phyloP scores from a whole-genome alignment of 2,797 vertebrate genomes.

The Arvicola amphibius region DNA sequence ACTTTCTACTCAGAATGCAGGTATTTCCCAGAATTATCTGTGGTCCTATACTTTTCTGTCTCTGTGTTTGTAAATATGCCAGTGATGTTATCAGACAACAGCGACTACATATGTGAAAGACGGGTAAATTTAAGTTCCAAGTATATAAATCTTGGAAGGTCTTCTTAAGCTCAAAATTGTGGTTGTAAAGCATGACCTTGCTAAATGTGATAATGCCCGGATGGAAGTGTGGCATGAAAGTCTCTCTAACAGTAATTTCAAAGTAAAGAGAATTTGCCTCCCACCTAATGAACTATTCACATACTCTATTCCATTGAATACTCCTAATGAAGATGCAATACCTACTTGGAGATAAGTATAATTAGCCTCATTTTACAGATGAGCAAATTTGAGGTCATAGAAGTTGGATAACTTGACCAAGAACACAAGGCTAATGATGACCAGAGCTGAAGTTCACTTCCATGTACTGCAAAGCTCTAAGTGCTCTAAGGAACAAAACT shows the following conservation, averaged over 20 bases:
- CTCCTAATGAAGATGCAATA: conserved; percentile 23
- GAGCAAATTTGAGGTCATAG: conserved; percentile 14
- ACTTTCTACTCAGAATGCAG: conserved; percentile 11
- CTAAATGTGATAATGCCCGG: neutral
- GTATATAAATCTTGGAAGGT: neutral
- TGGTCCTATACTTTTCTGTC: neutral
- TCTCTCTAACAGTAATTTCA: neutral
- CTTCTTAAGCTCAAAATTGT: neutral
- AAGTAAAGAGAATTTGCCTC: neutral
- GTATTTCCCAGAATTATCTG: neutral
- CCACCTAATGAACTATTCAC: neutral
- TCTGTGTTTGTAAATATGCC: neutral
- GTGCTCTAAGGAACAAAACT: neutral
- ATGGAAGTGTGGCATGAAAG: neutral
- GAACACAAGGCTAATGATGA: neutral
- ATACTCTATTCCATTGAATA: neutral
- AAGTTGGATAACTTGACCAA: conserved; percentile 45
- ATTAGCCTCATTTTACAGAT: conserved; percentile 37
- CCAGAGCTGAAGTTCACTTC: neutral
- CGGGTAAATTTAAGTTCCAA: neutral
- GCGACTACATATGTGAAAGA: neutral
- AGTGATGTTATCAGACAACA: neutral
- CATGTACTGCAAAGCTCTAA: neutral
- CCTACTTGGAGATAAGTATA: neutral
- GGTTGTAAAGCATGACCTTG: neutral